Evolutionary conservation across 1,140 invertebrate genomes (phyloP), one percentile per base, ranked within the genome.

Genomic region (Drosophila suzukii): DNA sequence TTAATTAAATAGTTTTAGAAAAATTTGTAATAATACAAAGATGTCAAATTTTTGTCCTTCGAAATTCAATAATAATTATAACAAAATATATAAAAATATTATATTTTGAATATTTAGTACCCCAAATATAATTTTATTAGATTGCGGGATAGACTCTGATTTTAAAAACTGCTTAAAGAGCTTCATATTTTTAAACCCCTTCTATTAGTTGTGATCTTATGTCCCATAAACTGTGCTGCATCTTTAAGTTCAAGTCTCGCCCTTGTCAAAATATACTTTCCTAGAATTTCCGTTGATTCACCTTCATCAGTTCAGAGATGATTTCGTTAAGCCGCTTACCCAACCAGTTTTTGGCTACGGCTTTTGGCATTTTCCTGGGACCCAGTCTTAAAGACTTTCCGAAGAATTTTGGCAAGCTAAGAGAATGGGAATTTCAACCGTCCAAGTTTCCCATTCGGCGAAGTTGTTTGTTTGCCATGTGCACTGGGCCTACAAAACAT

Each of bases 401-500:
- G 3, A 71, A 71, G 44, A 71, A 72, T 58, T 38, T 72, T 72
- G 68, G 68, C 68, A 72, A 36, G 30, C 53, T 13, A 6, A 13
- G 10, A 20, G 36, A 62, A 20, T 10, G 27, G 17, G 15, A 55
- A 36, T 20, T n/a, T 47, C 17, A 30, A 50, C 54, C 44, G 47
- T 61, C 62, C n/a, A n/a, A 41, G 10, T 43, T 65, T 24, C 30
- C 63, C 55, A 27, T 15, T 12, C 55, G 15, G 39, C 15, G 6
- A 32, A 51, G 51, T 58, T 72, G 55, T 62, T 77, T 68, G 58
- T 60, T 68, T 59, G 75, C 54, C 41, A 58, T 88, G 75, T 76
- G 83, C 83, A 88, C 17, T 53, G 79, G 67, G 83, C 80, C 76
- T 71, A 89, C 83, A 81, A 89, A 89, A 88, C 83, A 88, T 88